Evolutionary conservation across 2,113 vertebrate species (phyloP).

Genomic region (Campylomormyrus tamandua): DNA sequence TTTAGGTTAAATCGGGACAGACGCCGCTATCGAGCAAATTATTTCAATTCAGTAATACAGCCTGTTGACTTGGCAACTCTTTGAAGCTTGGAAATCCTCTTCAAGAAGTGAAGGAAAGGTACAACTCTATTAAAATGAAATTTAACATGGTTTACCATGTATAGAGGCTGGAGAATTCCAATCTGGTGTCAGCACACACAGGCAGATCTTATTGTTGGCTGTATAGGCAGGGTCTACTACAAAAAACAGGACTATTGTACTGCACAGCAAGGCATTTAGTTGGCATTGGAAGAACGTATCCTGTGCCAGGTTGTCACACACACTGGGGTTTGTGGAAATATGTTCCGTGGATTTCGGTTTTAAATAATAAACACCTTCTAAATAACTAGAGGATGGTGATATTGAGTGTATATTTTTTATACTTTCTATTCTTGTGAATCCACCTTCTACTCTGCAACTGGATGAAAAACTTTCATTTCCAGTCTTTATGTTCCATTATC

Average conservation of each 20-base stretch:
- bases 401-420: neutral
- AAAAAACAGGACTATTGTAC: conserved; percentile 24
- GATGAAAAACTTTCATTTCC: neutral
- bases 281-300: conserved; percentile 27
- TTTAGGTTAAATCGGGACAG: conserved; percentile 22
- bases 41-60: conserved; percentile 30
- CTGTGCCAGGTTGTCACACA: neutral
- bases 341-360: neutral
- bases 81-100: conserved; percentile 36
- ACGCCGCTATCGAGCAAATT: conserved; percentile 22
- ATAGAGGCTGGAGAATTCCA: conserved; percentile 28
- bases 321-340: conserved; percentile 1
- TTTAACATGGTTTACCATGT: conserved; percentile 42
- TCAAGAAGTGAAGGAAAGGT: conserved; percentile 30
- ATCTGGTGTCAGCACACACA: conserved; percentile 18
- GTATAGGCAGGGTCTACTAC: conserved; percentile 20
- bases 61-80: conserved; percentile 31
- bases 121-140: conserved; percentile 43
- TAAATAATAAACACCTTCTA: neutral
- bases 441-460: neutral
- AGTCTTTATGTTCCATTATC: neutral
- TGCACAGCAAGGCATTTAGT: conserved; percentile 31
- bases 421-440: neutral
- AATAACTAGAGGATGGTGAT: neutral
- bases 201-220: conserved; percentile 19